Conservation (phyloP, 35 echinoderm and acorn worm species). For the Hemicentrotus pulcherrimus region DNA sequence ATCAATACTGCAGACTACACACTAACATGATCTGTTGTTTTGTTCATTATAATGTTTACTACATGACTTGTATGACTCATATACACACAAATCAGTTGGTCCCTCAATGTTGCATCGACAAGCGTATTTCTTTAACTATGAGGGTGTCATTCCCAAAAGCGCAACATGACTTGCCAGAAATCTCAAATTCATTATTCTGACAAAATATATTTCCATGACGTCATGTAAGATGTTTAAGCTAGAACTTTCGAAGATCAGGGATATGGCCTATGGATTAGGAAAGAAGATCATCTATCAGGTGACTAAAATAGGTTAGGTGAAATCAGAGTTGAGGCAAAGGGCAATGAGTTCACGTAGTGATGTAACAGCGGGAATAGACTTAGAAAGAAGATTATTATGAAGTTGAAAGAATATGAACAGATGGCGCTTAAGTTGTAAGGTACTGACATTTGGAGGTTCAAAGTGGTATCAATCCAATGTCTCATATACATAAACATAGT, state of each 20-base stretch:
- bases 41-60: no score
- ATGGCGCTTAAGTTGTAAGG: neutral
- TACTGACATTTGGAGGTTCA: neutral
- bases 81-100: no score
- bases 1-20: no score
- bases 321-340: neutral
- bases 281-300: neutral
- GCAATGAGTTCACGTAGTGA: neutral
- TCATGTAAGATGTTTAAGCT: neutral
- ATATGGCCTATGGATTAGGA: neutral
- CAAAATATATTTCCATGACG: neutral
- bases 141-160: neutral
- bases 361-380: neutral
- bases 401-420: neutral
- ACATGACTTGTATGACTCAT: no score
- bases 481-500: no score
- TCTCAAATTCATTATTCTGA: neutral
- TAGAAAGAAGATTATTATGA: neutral
- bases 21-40: no score
- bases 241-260: neutral
- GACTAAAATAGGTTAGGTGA: conserved; percentile 12
- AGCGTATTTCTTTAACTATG: neutral
- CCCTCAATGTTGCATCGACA: no score
- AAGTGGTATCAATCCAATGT: no score
- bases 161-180: neutral